A percentile compares a stretch with the other conserved stretches of the same genome.
phyloP scores from a whole-genome alignment of 2,888 invertebrate species.

The Heliconius cydno region DNA sequence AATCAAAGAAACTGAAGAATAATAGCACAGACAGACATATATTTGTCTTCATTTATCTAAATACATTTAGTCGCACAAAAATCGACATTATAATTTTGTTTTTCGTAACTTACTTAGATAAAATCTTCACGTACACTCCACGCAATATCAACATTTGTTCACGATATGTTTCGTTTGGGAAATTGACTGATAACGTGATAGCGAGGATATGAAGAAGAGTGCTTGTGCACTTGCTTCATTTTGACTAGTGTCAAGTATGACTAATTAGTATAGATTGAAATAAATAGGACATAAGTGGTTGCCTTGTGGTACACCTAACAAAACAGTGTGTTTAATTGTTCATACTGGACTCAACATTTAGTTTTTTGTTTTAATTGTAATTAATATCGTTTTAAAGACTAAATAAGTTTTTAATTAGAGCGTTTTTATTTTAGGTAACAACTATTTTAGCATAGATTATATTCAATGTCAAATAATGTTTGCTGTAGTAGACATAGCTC shows the following conservation, averaged over 20 bases:
- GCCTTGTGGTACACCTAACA: conserved; percentile 9
- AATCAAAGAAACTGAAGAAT: neutral
- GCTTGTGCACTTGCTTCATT: neutral
- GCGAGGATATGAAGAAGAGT: neutral
- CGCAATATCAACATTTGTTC: neutral
- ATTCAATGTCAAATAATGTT: neutral
- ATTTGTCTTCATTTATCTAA: neutral
- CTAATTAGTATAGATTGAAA: conserved; percentile 1
- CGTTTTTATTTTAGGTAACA: neutral
- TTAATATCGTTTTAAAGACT: neutral
- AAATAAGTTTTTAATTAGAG: neutral
- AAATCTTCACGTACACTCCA: conserved; percentile 1
- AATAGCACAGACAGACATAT: neutral
- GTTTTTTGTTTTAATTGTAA: neutral
- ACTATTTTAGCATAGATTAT: too few species aligned
- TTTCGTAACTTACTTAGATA: conserved; percentile 8
- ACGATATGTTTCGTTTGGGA: conserved; percentile 13
- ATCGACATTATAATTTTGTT: conserved; percentile 4
- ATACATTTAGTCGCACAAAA: neutral
- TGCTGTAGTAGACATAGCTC: neutral
- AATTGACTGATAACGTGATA: conserved; percentile 13
- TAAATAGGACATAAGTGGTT: conserved; percentile 7
- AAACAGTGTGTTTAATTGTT: neutral
- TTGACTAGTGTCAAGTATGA: neutral
- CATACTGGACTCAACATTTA: neutral